phyloP scores from a whole-genome alignment of 2,888 invertebrate species.

The Agrotis clavis region DNA sequence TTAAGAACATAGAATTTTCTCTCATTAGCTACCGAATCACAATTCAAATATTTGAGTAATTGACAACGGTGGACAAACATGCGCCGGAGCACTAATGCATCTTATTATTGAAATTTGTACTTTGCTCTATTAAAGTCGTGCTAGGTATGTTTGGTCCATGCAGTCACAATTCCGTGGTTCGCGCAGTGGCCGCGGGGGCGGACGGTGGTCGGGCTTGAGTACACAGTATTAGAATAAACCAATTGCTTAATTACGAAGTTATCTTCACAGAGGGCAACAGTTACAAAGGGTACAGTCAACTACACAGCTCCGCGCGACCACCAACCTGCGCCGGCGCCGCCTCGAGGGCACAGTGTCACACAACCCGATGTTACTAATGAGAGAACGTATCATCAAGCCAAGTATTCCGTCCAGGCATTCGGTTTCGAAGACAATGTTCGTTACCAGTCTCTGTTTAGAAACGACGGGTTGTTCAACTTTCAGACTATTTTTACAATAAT shows the following conservation, averaged over 20 bases:
- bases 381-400: constrained; percentile 65
- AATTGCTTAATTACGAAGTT: constrained; percentile 42
- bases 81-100: constrained; percentile 89
- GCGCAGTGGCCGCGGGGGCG: constrained; percentile 52
- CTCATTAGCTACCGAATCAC: constrained; percentile 91
- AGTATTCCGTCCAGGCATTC: constrained; percentile 43
- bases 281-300: constrained; percentile 25
- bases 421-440: constrained; percentile 47
- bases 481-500: constrained; percentile 65
- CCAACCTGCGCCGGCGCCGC: constrained; percentile 62
- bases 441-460: constrained; percentile 73
- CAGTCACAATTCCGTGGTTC: constrained; percentile 79
- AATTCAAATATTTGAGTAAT: constrained; percentile 91
- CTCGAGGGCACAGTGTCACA: constrained; percentile 55
- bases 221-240: constrained; percentile 15
- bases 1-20: constrained; percentile 90
- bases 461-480: constrained; percentile 75
- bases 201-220: constrained; percentile 25
- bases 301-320: constrained; percentile 52
- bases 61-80: constrained; percentile 91
- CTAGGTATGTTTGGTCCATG: constrained; percentile 90
- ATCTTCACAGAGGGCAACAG: constrained; percentile 15
- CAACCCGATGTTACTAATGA: constrained; percentile 81
- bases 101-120: constrained; percentile 90
- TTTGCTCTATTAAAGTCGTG: constrained; percentile 87